A percentile compares a stretch with the other conserved stretches of the same genome.
Evolutionary conservation across 2,888 invertebrate species (phyloP).

Genomic region (Carabus problematicus): DNA sequence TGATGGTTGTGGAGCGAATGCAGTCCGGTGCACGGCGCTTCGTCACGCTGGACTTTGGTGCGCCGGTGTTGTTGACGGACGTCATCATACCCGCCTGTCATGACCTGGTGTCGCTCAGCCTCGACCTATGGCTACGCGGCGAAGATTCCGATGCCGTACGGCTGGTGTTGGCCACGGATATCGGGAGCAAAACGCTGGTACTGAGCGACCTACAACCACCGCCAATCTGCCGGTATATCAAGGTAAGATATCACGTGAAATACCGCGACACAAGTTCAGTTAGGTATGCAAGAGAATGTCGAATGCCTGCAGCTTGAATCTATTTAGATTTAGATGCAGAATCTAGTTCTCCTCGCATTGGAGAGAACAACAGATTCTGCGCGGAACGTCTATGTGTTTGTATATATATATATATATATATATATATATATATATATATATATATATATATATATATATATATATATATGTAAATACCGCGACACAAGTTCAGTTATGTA

Average conservation of each 20-base stretch:
- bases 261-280: too few species aligned
- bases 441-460: too few species aligned
- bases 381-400: too few species aligned
- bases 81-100: slow-evolving; percentile 81
- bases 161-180: slow-evolving; percentile 85
- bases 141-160: slow-evolving; percentile 88
- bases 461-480: too few species aligned
- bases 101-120: slow-evolving; percentile 82
- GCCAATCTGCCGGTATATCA: slow-evolving; percentile 86
- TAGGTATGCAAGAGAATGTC: too few species aligned
- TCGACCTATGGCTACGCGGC: slow-evolving; percentile 88
- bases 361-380: too few species aligned
- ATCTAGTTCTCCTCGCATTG: too few species aligned
- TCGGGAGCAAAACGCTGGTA: slow-evolving; percentile 83
- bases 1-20: slow-evolving; percentile 90
- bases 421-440: too few species aligned
- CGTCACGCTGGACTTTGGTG: slow-evolving; percentile 91
- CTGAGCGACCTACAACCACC: slow-evolving; percentile 90
- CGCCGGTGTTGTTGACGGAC: slow-evolving; percentile 85
- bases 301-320: too few species aligned
- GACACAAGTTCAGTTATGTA: too few species aligned
- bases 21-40: slow-evolving; percentile 92
- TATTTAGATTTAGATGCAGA: too few species aligned
- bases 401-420: too few species aligned
- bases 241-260: slow-evolving; percentile 72